phyloP scores from a whole-genome alignment of 2,888 invertebrate genomes.

The Drosophila macrospina region DNA sequence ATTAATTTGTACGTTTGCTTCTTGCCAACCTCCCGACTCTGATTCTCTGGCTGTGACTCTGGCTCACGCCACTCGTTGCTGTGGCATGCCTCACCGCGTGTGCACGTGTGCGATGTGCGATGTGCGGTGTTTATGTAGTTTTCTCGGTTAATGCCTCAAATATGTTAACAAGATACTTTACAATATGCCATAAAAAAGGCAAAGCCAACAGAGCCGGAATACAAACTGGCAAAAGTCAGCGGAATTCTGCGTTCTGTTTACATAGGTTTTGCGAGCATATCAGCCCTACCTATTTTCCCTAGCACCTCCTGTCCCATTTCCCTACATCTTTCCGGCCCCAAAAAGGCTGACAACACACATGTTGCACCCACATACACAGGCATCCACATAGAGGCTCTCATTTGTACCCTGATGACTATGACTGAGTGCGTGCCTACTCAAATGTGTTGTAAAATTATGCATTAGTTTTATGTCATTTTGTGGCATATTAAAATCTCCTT shows the following conservation, averaged over 20 bases:
- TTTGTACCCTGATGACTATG: slow-evolving; percentile 47
- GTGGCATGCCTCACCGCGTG: neutral
- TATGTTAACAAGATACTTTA: slow-evolving; percentile 80
- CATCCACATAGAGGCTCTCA: slow-evolving; percentile 14
- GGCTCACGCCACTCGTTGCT: too few species aligned
- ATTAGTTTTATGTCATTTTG: slow-evolving; percentile 82
- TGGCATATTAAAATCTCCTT: slow-evolving; percentile 80
- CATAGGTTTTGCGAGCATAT: slow-evolving; percentile 57
- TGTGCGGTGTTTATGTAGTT: slow-evolving; percentile 58
- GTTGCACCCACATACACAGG: slow-evolving; percentile 36
- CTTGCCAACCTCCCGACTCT: slow-evolving; percentile 6
- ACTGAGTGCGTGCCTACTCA: slow-evolving; percentile 70
- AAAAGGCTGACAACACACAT: slow-evolving; percentile 65
- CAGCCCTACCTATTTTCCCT: slow-evolving; percentile 1
- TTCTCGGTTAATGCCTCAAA: slow-evolving; percentile 73
- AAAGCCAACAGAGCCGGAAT: slow-evolving; percentile 35
- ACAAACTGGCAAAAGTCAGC: slow-evolving; percentile 71
- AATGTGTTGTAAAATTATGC: slow-evolving; percentile 81
- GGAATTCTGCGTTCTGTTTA: slow-evolving; percentile 71
- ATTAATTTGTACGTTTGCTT: slow-evolving; percentile 70
- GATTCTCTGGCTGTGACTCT: too few species aligned
- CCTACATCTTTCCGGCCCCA: slow-evolving; percentile 23
- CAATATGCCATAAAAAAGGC: slow-evolving; percentile 72
- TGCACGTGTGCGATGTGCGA: slow-evolving; percentile 43
- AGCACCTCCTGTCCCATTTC: neutral